Conservation (phyloP, 1,140 invertebrate genomes). For the Drosophila truncata region DNA sequence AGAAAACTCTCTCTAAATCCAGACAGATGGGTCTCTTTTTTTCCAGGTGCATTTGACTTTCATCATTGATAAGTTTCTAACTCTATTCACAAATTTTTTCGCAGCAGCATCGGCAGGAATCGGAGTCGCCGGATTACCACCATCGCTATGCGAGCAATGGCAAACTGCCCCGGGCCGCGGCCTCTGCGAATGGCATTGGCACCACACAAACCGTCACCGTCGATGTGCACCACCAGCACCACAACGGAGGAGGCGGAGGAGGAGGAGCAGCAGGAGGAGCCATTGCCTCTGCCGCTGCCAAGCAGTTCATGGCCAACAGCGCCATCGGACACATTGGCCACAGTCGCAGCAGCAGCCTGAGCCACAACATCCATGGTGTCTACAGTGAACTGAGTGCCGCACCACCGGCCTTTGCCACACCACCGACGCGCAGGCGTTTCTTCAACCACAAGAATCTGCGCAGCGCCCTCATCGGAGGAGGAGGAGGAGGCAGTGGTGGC, state of each 20-base stretch:
- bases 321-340: constrained; percentile 59
- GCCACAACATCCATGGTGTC: constrained; percentile 60
- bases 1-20: too few species aligned
- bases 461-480: constrained; percentile 88
- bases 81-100: constrained; percentile 51
- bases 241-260: constrained; percentile 25
- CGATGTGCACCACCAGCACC: constrained; percentile 78
- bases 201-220: constrained; percentile 78
- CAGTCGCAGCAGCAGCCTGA: constrained; percentile 74
- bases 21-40: background rate
- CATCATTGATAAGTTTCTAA: constrained; percentile 73
- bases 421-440: constrained; percentile 91
- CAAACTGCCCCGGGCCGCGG: constrained; percentile 72
- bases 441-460: constrained; percentile 91
- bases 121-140: constrained; percentile 82
- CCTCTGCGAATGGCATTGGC: constrained; percentile 52
- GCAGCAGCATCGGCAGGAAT: constrained; percentile 84
- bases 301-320: constrained; percentile 50
- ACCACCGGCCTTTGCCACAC: constrained; percentile 89
- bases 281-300: constrained; percentile 17
- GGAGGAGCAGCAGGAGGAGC: background rate
- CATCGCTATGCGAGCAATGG: constrained; percentile 84
- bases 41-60: constrained; percentile 50
- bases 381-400: constrained; percentile 75
- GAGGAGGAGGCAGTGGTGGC: constrained; percentile 2